These are phyloP conservation scores for Drosophila leonis DNA, from an alignment of 2,888 invertebrate genomes.

Conservation along the genomic window DNA sequence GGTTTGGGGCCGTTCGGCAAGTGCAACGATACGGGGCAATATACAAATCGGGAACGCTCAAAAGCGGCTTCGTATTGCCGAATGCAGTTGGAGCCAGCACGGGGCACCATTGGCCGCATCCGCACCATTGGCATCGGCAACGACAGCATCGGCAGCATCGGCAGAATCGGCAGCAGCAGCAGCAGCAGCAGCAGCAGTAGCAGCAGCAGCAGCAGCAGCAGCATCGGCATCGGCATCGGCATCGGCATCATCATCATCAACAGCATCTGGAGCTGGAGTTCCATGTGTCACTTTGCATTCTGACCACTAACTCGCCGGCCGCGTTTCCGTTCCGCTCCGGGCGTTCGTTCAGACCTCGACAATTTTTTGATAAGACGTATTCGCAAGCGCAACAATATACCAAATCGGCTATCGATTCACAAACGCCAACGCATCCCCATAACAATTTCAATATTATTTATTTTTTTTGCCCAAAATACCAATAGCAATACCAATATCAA, in stretches of 20 bases:
- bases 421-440: not conserved
- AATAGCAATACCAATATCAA: conserved; percentile 6
- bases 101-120: conserved; percentile 57
- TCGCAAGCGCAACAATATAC: conserved; percentile 45
- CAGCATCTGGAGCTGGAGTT: conserved; percentile 57
- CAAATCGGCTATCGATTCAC: conserved; percentile 9
- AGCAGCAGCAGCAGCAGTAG: conserved; percentile 21
- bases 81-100: conserved; percentile 57
- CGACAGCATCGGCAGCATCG: not conserved
- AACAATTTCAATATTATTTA: conserved; percentile 16
- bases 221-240: conserved; percentile 34
- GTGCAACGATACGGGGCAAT: conserved; percentile 42
- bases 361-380: conserved; percentile 15
- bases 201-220: conserved; percentile 26
- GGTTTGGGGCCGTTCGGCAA: conserved; percentile 48
- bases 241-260: conserved; percentile 33
- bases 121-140: conserved; percentile 25
- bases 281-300: conserved; percentile 83
- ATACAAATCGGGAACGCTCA: conserved; percentile 53
- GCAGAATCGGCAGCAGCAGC: conserved; percentile 24
- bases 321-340: conserved; percentile 81
- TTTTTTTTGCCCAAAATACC: conserved; percentile 26
- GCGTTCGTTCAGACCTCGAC: conserved; percentile 21
- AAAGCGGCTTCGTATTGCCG: conserved; percentile 52
- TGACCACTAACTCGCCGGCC: conserved; percentile 85